These are phyloP conservation scores for Triplophysa siluroides DNA, from an alignment of 2,113 vertebrate genomes.

Conservation along the genomic window DNA sequence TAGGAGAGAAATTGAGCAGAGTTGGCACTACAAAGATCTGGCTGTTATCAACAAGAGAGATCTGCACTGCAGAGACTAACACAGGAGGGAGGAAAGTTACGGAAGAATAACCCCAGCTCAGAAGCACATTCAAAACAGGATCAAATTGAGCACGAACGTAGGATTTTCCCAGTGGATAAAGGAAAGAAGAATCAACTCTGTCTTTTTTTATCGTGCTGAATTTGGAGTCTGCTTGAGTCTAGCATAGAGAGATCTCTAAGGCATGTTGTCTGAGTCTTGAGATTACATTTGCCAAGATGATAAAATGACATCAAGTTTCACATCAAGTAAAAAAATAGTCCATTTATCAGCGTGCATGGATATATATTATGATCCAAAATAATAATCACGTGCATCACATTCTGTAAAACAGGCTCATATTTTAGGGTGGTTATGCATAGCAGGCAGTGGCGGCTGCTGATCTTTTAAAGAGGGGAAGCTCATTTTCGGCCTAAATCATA, in stretches of 20 bases:
- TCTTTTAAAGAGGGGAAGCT: too few species aligned
- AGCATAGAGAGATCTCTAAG: too few species aligned
- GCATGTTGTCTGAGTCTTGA: too few species aligned
- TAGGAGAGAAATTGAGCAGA: not conserved
- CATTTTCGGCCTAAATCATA: too few species aligned
- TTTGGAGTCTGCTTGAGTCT: not conserved
- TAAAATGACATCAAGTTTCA: not conserved
- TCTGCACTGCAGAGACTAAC: conserved; percentile 75
- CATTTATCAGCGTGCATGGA: too few species aligned
- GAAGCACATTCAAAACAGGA: not conserved
- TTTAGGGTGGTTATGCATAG: not conserved
- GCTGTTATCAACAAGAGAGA: conserved; percentile 71
- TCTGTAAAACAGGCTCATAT: not conserved
- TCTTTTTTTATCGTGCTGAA: not conserved
- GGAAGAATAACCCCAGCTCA: not conserved
- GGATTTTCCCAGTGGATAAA: not conserved
- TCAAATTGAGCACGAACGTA: not conserved
- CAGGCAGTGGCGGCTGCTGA: too few species aligned
- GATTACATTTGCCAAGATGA: too few species aligned
- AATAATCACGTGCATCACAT: not conserved
- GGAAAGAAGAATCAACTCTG: not conserved
- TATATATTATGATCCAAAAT: not conserved
- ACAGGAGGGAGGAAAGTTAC: conserved; percentile 48
- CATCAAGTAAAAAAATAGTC: not conserved
- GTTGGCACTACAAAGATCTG: conserved; percentile 58